These are phyloP conservation scores for Heliocidaris tuberculata DNA, from an alignment of 35 echinoderm and acorn worm genomes.

Conservation along the genomic window DNA sequence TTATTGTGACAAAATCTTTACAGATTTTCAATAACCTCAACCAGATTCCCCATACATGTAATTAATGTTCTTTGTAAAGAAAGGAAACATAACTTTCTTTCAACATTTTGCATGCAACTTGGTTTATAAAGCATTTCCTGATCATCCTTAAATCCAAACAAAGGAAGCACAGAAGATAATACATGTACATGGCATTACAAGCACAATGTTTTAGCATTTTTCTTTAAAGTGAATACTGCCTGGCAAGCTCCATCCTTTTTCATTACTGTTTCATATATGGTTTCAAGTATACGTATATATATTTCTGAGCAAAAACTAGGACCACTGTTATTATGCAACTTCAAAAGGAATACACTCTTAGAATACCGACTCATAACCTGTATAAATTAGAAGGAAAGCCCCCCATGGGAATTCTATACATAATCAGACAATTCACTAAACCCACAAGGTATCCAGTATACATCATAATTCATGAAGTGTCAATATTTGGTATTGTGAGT, in stretches of 20 bases:
- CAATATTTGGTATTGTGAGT: too few relatives aligned
- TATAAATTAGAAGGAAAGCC: neutral
- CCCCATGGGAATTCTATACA: neutral
- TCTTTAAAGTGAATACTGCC: neutral
- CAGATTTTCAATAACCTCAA: too few relatives aligned
- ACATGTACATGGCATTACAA: neutral
- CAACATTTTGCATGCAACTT: too few relatives aligned
- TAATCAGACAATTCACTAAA: neutral
- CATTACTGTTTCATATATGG: neutral
- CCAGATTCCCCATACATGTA: too few relatives aligned
- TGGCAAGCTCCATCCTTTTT: neutral
- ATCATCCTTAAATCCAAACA: neutral
- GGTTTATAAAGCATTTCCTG: neutral
- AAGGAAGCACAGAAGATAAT: neutral
- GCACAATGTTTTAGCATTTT: neutral
- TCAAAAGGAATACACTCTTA: neutral
- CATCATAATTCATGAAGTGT: too few relatives aligned
- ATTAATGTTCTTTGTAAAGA: too few relatives aligned
- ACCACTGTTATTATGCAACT: neutral
- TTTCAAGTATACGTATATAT: neutral
- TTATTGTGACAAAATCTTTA: too few relatives aligned
- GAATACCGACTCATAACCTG: neutral
- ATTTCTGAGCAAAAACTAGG: neutral
- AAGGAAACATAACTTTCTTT: too few relatives aligned
- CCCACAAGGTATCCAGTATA: neutral